phyloP scores from a whole-genome alignment of 2,797 vertebrate genomes.

The Spondyliosoma cantharus region DNA sequence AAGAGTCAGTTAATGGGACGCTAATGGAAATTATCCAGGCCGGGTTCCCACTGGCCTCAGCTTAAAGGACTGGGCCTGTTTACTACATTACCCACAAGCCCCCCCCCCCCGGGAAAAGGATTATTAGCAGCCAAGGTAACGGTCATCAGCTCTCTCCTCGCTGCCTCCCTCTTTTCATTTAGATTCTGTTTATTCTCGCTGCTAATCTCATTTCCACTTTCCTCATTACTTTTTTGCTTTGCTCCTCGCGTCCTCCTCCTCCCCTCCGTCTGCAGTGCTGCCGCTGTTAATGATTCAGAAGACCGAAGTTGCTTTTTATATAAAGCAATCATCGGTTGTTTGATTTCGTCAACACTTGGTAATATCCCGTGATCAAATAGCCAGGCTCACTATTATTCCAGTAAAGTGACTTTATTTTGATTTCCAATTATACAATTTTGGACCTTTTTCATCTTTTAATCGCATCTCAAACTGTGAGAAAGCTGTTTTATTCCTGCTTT shows the following conservation, averaged over 20 bases:
- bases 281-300: not conserved
- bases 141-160: constrained; percentile 5
- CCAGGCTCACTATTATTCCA: not conserved
- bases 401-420: not conserved
- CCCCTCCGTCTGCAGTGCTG: not conserved
- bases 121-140: constrained; percentile 53
- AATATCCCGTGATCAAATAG: constrained; percentile 5
- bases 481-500: not conserved
- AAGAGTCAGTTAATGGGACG: constrained; percentile 54
- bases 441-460: constrained; percentile 28
- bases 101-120: constrained; percentile 20
- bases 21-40: constrained; percentile 67
- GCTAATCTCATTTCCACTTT: constrained; percentile 13
- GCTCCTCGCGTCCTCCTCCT: too few relatives aligned
- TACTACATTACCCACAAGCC: constrained; percentile 57
- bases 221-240: constrained; percentile 18
- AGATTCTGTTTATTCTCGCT: constrained; percentile 10
- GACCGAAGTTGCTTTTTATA: constrained; percentile 16
- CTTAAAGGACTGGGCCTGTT: constrained; percentile 55
- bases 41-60: constrained; percentile 57
- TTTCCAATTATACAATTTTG: not conserved
- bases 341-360: not conserved
- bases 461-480: not conserved
- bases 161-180: constrained; percentile 10
- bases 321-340: constrained; percentile 15